Conservation (phyloP, 2,797 vertebrate genomes). For the Balearica regulorum region DNA sequence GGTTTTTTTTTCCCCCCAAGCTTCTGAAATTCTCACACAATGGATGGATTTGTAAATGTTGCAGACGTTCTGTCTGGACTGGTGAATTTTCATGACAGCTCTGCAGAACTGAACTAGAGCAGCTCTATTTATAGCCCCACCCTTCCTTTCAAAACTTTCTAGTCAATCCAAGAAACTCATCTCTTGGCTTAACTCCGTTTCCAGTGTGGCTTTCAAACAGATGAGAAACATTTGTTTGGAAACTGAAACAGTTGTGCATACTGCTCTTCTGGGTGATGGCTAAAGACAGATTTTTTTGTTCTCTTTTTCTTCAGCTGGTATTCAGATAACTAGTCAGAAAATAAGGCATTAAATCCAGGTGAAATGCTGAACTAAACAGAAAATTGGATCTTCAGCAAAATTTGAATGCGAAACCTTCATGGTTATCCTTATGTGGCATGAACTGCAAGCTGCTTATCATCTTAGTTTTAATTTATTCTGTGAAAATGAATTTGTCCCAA, state of each 20-base stretch:
- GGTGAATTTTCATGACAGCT: constrained; percentile 48
- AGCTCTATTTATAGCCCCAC: constrained; percentile 50
- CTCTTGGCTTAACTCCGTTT: constrained; percentile 37
- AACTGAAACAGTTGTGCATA: background rate
- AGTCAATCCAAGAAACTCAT: constrained; percentile 54
- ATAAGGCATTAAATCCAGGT: background rate
- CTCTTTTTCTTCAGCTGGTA: background rate
- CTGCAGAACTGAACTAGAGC: constrained; percentile 10
- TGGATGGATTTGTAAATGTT: constrained; percentile 8
- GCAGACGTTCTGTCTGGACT: constrained; percentile 54
- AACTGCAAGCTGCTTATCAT: background rate
- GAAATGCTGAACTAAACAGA: background rate
- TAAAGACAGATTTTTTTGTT: background rate
- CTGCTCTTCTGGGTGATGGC: background rate
- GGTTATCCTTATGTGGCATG: background rate
- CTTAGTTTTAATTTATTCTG: background rate
- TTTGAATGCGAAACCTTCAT: background rate
- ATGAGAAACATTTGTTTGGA: constrained; percentile 59
- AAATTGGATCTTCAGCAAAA: background rate
- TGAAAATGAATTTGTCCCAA: background rate
- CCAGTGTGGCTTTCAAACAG: constrained; percentile 42
- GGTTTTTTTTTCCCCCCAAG: background rate
- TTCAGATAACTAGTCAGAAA: background rate
- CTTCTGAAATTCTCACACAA: constrained; percentile 11
- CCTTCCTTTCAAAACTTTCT: constrained; percentile 63